Base-by-base conservation (phyloP, 2,888 invertebrate species). In the Torymus auratus region DNA sequence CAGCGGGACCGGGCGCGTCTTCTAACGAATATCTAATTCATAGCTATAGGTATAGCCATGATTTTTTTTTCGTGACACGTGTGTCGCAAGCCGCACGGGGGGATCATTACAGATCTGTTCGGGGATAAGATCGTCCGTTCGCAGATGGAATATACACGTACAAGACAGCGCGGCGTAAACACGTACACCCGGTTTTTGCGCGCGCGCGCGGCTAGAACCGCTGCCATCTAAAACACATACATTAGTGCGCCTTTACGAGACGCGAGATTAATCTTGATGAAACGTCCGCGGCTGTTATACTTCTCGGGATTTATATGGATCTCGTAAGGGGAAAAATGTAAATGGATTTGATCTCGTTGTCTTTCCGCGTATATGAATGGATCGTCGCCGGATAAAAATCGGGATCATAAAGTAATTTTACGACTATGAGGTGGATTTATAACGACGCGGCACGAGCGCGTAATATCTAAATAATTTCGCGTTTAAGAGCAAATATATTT, bases 381-480 rank as follows among this genome's bases (percentile, higher is more conserved):
- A 52, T 60, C 12, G 50, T 52, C 64, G 50, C 2, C 15, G 5
- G 41, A 0, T 4, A 2, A 20, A 4, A 17, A 75, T 75, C 75
- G 61, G n/a, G 55, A 71, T 77, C 64, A 65, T 77, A 77, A 77
- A 77, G 23, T 77, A 69, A 77, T 71, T 75, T 75, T 53, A 68
- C 20, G 73, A 65, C 64, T 52, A 41, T 10, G 14, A 23, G 64
- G 13, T 52, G 13, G 56, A 73, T 73, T 72, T 62, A 64, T 72
- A 23, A 28, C 5, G 68, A n/a, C n/a, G 3, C n/a, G 3, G n/a
- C 23, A 52, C 67, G 5, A 50, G 55, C 78, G 23, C 52, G 41
- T 53, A 73, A 77, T 64, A 65, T 23, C 60, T 60, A 75, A 75
- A 68, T 75, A 61, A 75, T 75, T 75, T 75, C 7, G 68, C 68